Evolutionary conservation across 2,113 vertebrate genomes (phyloP), one percentile per base, ranked within the genome.

Genomic region (Odocoileus virginianus): DNA sequence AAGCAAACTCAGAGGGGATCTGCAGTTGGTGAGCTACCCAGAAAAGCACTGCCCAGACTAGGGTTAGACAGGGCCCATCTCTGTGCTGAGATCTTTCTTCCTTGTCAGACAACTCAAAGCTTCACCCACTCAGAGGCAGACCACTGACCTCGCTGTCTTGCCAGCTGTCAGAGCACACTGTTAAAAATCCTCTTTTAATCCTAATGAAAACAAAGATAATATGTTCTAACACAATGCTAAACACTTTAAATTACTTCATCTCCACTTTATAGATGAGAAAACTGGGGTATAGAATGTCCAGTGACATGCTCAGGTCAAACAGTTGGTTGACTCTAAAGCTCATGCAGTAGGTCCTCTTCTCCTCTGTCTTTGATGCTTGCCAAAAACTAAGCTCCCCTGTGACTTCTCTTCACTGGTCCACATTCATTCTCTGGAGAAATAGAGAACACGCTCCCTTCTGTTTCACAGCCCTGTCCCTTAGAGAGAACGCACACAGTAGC

Each of bases 131-230:
- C 89, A 47, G 52, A 60, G 76, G 9, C 27, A 58, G 50, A 58
- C 30, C 10, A 87, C 17, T 94, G 87, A 55, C 11, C 7, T 71
- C 55, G 15, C 19, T 13, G 7, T 14, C 23, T 67, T 45, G 43
- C 60, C 52, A 7, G 4, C 12, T 23, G 16, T 79, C 7, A 61
- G 50, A 74, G 7, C 1, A n/a, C 12, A 23, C 40, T 89, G 21
- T 91, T 67, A 83, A 79, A 84, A 64, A 94, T 61, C 15, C 27
- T 83, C 28, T 89, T 86, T 60, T 92, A 71, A 71, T 67, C 25
- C n/a, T 58, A 36, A 58, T 17, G 33, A 52, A 92, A 67, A 30
- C 15, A 87, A 86, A 90, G 60, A 55, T 5, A n/a, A 90, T 17
- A 33, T 6, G 36, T 50, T n/a, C 61, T n/a, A 40, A 45, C 11